These are phyloP conservation scores for Astyanax mexicanus DNA, from an alignment of 2,797 vertebrate genomes.

Conservation along the genomic window DNA sequence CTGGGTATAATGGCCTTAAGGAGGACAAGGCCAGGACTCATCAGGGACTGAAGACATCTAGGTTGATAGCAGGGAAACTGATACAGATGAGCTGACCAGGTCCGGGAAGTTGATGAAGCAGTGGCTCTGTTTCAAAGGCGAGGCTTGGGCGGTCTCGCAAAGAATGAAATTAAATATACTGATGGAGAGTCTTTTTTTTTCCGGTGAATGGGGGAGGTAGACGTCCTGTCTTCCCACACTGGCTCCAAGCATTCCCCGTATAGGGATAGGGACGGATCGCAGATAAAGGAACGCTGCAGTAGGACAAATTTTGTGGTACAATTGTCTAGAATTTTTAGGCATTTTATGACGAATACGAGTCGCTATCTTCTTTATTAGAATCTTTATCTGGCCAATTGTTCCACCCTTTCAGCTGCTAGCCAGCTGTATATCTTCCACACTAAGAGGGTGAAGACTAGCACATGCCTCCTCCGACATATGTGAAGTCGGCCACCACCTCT, in stretches of 20 bases:
- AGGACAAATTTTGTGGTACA: background rate
- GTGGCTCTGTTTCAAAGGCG: slow-evolving; percentile 69
- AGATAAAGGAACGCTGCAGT: slow-evolving; percentile 45
- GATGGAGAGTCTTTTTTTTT: slow-evolving; percentile 40
- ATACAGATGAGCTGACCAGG: slow-evolving; percentile 66
- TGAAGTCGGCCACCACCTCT: no score
- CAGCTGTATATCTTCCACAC: no score
- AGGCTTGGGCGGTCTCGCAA: slow-evolving; percentile 7
- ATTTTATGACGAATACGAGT: no score
- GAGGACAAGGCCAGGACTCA: background rate
- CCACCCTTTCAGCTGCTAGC: no score
- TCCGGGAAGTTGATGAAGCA: slow-evolving; percentile 71
- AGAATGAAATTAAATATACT: slow-evolving; percentile 28
- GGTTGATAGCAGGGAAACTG: slow-evolving; percentile 32
- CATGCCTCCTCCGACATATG: no score
- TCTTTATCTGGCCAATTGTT: no score
- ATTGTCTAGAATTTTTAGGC: slow-evolving; percentile 23
- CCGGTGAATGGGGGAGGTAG: slow-evolving; percentile 25
- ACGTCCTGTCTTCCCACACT: slow-evolving; percentile 35
- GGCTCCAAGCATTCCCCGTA: slow-evolving; percentile 41
- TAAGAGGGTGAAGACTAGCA: no score
- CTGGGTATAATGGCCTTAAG: no score
- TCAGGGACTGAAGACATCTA: background rate
- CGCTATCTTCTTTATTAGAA: background rate
- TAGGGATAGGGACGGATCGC: slow-evolving; percentile 25